phyloP scores from a whole-genome alignment of 2,888 invertebrate species.

The Oligia fasciuncula region DNA sequence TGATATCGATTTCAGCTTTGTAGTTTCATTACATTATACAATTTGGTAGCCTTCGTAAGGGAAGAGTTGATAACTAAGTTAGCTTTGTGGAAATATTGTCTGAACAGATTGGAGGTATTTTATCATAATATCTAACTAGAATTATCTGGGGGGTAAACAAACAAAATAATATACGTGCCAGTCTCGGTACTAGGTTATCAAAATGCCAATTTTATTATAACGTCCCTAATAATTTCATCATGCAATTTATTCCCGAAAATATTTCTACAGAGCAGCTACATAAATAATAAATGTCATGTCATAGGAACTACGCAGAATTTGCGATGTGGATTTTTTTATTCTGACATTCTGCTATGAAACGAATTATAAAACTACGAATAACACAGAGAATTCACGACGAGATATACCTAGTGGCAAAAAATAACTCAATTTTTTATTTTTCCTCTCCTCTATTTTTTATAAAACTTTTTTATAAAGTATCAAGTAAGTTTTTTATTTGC shows the following conservation, averaged over 20 bases:
- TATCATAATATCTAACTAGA: background rate
- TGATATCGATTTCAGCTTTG: background rate
- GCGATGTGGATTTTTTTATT: constrained; percentile 24
- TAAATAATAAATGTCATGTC: constrained; percentile 14
- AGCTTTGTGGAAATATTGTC: background rate
- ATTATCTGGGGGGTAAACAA: background rate
- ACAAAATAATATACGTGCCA: background rate
- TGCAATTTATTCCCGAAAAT: constrained; percentile 1
- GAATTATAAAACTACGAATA: background rate
- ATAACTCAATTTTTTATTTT: background rate
- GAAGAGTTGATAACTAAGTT: background rate
- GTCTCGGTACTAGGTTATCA: background rate
- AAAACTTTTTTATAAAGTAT: background rate
- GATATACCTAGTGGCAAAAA: background rate
- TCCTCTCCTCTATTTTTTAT: background rate
- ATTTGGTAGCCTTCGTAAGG: background rate
- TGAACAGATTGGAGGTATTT: background rate
- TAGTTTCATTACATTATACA: background rate
- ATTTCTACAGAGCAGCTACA: too few species aligned
- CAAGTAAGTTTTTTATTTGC: background rate
- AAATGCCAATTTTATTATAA: background rate
- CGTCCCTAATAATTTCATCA: background rate
- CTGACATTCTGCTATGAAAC: constrained; percentile 2
- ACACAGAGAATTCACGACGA: constrained; percentile 17
- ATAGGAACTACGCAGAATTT: background rate